Evolutionary conservation across 2,113 vertebrate species (phyloP).

Genomic region (Lepus europaeus): DNA sequence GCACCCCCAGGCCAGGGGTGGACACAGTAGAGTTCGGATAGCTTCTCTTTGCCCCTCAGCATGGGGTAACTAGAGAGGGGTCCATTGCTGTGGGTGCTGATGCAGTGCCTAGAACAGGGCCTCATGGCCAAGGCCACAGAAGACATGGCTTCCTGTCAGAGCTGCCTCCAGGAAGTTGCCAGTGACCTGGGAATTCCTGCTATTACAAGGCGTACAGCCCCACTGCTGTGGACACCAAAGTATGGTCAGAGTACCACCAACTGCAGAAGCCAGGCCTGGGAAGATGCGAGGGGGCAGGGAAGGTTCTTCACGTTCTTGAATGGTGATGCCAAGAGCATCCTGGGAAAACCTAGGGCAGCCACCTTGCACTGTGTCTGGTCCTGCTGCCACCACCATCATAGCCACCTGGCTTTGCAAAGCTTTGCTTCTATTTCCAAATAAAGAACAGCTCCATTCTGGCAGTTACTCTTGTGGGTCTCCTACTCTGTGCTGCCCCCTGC

Average conservation of each 20-base stretch:
- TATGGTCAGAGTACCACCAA: not conserved
- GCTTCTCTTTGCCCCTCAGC: not conserved
- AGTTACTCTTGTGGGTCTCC: not conserved
- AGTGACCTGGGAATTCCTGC: constrained; percentile 22
- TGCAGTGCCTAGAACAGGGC: not conserved
- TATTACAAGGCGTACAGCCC: not conserved
- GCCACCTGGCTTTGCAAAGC: constrained; percentile 7
- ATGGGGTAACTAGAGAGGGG: constrained; percentile 24
- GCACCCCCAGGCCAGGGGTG: not conserved
- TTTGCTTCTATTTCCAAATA: constrained; percentile 75
- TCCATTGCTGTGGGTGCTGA: not conserved
- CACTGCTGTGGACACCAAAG: not conserved
- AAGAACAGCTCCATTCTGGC: constrained; percentile 41
- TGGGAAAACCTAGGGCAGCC: not conserved
- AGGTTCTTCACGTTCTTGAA: not conserved
- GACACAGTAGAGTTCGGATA: not conserved
- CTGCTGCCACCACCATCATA: not conserved
- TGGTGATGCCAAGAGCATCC: not conserved
- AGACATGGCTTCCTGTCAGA: constrained; percentile 54
- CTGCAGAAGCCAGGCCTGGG: not conserved
- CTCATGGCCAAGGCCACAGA: not conserved
- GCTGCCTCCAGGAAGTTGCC: constrained; percentile 36
- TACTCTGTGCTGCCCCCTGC: not conserved
- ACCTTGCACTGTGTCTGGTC: not conserved
- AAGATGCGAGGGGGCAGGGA: not conserved